Evolutionary conservation across 2,888 invertebrate genomes (phyloP).

Genomic region (Pyrgus malvae): DNA sequence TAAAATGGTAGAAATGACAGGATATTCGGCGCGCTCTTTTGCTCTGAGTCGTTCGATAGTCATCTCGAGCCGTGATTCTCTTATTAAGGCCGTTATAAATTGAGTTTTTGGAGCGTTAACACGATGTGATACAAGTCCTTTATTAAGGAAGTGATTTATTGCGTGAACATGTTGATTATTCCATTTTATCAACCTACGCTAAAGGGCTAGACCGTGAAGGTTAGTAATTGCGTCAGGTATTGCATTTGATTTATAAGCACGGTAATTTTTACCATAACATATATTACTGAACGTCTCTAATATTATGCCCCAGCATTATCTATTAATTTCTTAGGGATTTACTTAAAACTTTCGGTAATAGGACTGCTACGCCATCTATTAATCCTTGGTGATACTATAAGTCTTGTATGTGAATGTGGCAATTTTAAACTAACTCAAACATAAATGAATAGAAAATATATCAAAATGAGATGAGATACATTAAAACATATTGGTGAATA

Average conservation of each 20-base stretch:
- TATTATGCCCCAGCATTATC: no score
- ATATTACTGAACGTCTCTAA: no score
- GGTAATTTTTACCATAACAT: neutral
- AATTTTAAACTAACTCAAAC: neutral
- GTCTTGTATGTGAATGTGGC: no score
- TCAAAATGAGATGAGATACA: no score
- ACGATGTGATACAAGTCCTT: slow-evolving; percentile 28
- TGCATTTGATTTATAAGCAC: slow-evolving; percentile 2
- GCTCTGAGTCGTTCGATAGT: slow-evolving; percentile 56
- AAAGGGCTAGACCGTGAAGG: slow-evolving; percentile 27
- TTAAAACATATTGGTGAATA: no score
- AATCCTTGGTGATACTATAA: neutral
- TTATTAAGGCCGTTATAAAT: slow-evolving; percentile 51
- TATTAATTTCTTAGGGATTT: no score
- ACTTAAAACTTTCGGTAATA: neutral
- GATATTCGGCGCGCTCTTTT: slow-evolving; percentile 58
- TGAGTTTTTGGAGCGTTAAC: slow-evolving; percentile 39
- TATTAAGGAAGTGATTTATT: slow-evolving; percentile 27
- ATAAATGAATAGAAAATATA: no score
- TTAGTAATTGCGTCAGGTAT: slow-evolving; percentile 24
- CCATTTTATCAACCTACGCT: slow-evolving; percentile 24
- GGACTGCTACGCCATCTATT: slow-evolving; percentile 5
- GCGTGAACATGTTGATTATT: slow-evolving; percentile 27
- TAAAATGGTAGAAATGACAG: slow-evolving; percentile 71
- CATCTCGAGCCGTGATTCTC: slow-evolving; percentile 49